Conservation (phyloP, 2,888 invertebrate species). For the Aspidiotus rigidus region DNA sequence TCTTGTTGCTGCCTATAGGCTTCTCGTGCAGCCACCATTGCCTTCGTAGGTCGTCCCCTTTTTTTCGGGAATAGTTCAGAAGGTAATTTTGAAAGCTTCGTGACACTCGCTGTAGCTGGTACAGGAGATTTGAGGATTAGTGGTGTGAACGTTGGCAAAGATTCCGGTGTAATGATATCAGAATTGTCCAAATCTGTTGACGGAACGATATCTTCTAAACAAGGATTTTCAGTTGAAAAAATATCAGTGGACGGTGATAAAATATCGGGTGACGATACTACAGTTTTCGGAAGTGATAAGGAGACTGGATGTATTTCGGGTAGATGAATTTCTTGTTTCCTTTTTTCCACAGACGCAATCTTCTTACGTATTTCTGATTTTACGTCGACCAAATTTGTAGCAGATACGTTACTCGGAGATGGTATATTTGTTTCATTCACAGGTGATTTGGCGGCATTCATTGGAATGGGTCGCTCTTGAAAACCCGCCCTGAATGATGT, state of each 20-base stretch:
- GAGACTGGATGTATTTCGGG: neutral
- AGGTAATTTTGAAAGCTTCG: neutral
- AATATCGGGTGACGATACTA: neutral
- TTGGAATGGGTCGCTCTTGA: neutral
- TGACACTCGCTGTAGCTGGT: neutral
- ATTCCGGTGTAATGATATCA: neutral
- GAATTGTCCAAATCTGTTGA: too few relatives aligned
- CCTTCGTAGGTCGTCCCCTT: slow-evolving; percentile 35
- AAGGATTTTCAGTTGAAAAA: too few relatives aligned
- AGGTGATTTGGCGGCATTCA: neutral
- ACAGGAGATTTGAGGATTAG: neutral
- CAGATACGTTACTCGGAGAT: neutral
- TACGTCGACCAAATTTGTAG: slow-evolving; percentile 25
- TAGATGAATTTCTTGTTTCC: slow-evolving; percentile 6
- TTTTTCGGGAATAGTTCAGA: slow-evolving; percentile 29
- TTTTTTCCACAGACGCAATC: slow-evolving; percentile 24
- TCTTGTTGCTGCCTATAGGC: slow-evolving; percentile 32
- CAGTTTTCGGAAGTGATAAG: neutral
- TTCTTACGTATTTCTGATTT: slow-evolving; percentile 36
- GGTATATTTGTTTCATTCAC: neutral
- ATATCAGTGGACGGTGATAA: neutral
- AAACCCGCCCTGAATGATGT: neutral
- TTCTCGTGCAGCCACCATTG: slow-evolving; percentile 27
- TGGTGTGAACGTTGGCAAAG: neutral
- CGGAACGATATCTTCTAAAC: too few relatives aligned